Percentiles rank a stretch among this genome's conserved stretches.
Evolutionary conservation across 2,888 invertebrate genomes (phyloP).

Genomic region (Helleia helle): DNA sequence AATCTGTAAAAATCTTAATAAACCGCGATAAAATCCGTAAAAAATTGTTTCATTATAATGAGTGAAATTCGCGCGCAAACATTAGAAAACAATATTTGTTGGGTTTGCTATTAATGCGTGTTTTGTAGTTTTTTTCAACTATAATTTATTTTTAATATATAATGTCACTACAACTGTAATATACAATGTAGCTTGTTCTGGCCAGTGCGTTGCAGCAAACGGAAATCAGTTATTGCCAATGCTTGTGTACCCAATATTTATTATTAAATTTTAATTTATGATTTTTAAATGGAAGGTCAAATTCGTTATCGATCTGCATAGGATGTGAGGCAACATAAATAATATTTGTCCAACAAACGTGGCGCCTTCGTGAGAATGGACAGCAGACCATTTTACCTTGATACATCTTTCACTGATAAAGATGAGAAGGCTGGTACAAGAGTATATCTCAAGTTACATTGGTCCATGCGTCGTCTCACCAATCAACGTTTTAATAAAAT

Average conservation of each 20-base stretch:
- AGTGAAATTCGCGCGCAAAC: too few species aligned
- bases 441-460: conserved; percentile 14
- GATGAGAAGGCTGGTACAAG: conserved; percentile 6
- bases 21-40: too few species aligned
- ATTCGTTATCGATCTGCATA: conserved; percentile 42
- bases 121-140: too few species aligned
- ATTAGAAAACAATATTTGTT: too few species aligned
- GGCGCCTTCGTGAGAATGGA: conserved; percentile 68
- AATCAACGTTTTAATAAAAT: conserved; percentile 9
- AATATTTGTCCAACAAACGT: conserved; percentile 37
- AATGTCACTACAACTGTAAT: too few species aligned
- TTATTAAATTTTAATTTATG: not conserved
- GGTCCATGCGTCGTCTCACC: conserved; percentile 6
- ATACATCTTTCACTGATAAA: conserved; percentile 14
- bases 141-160: too few species aligned
- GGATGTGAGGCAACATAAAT: conserved; percentile 47
- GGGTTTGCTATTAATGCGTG: too few species aligned
- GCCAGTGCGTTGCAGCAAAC: too few species aligned
- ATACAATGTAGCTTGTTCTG: too few species aligned
- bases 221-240: not conserved
- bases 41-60: too few species aligned
- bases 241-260: too few species aligned
- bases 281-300: conserved; percentile 17
- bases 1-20: too few species aligned
- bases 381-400: conserved; percentile 29